Conservation (phyloP, 2,113 vertebrate species). For the Aldabrachelys gigantea region DNA sequence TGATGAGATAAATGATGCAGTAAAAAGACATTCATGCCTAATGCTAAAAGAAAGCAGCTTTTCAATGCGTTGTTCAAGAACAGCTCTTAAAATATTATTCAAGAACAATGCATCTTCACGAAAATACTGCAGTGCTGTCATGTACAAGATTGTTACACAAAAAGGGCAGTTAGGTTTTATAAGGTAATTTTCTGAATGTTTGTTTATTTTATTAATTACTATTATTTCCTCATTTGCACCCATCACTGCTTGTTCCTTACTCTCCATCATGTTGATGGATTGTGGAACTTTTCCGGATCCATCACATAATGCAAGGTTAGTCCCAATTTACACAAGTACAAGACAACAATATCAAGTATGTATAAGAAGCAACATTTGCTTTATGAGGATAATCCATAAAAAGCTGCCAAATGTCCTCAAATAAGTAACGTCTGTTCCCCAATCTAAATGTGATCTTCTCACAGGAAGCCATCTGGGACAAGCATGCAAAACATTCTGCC, state of each 20-base stretch:
- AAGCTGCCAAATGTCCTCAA: conserved; percentile 52
- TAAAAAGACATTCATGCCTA: not conserved
- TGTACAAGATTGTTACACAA: not conserved
- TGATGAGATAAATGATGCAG: not conserved
- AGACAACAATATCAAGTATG: not conserved
- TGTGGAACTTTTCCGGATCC: not conserved
- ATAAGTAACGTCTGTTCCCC: conserved; percentile 48
- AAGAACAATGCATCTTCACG: not conserved
- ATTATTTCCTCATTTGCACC: not conserved
- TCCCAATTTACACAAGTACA: conserved; percentile 4
- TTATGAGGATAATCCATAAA: conserved; percentile 25
- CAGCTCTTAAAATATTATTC: not conserved
- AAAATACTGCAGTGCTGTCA: not conserved
- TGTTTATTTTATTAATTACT: not conserved
- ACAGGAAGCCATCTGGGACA: conserved; percentile 48
- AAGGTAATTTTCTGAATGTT: not conserved
- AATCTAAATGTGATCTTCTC: conserved; percentile 55
- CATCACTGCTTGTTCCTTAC: not conserved
- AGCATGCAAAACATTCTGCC: conserved; percentile 32
- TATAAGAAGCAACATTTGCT: conserved; percentile 34
- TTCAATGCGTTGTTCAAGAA: conserved; percentile 2
- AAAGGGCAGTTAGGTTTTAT: not conserved
- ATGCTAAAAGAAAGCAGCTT: not conserved
- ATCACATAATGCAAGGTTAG: not conserved
- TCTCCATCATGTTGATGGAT: conserved; percentile 9